phyloP scores from a whole-genome alignment of 2,888 invertebrate species.

The Drosophila cracens region DNA sequence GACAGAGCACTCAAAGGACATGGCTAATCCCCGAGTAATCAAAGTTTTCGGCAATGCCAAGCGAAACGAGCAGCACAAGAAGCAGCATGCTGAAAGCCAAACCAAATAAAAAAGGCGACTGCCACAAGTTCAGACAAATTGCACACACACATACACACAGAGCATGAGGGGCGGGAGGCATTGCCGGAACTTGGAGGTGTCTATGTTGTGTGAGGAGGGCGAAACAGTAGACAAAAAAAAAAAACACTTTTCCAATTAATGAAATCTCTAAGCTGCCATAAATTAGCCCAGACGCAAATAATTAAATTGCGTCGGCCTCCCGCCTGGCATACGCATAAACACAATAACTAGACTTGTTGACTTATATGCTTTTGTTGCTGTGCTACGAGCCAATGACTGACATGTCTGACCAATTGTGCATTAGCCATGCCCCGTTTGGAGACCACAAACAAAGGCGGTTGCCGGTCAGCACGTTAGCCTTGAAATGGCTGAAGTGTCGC shows the following conservation, averaged over 20 bases:
- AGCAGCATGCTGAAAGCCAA: slow-evolving; percentile 43
- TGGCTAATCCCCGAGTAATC: slow-evolving; percentile 81
- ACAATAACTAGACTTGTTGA: slow-evolving; percentile 65
- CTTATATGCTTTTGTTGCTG: slow-evolving; percentile 35
- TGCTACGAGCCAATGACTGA: slow-evolving; percentile 45
- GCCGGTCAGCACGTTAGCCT: slow-evolving; percentile 46
- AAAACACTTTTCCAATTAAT: slow-evolving; percentile 84
- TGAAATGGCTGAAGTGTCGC: slow-evolving; percentile 40
- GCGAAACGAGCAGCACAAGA: slow-evolving; percentile 53
- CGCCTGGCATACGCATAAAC: slow-evolving; percentile 41
- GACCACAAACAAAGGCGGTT: slow-evolving; percentile 64
- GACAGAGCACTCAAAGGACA: slow-evolving; percentile 56
- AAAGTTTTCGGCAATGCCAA: slow-evolving; percentile 77
- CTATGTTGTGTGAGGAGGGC: not conserved
- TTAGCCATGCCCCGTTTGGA: slow-evolving; percentile 37
- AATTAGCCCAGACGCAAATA: slow-evolving; percentile 79
- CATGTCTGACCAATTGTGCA: slow-evolving; percentile 57
- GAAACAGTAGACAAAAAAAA: slow-evolving; percentile 28
- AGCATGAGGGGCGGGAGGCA: not conserved
- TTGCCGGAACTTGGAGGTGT: not conserved
- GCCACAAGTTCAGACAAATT: slow-evolving; percentile 53
- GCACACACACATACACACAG: slow-evolving; percentile 13
- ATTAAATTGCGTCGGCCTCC: slow-evolving; percentile 73
- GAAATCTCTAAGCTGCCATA: slow-evolving; percentile 83
- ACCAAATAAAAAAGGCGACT: slow-evolving; percentile 40